Evolutionary conservation across 2,888 invertebrate species (phyloP).

Genomic region (Asteroscopus sphinx): DNA sequence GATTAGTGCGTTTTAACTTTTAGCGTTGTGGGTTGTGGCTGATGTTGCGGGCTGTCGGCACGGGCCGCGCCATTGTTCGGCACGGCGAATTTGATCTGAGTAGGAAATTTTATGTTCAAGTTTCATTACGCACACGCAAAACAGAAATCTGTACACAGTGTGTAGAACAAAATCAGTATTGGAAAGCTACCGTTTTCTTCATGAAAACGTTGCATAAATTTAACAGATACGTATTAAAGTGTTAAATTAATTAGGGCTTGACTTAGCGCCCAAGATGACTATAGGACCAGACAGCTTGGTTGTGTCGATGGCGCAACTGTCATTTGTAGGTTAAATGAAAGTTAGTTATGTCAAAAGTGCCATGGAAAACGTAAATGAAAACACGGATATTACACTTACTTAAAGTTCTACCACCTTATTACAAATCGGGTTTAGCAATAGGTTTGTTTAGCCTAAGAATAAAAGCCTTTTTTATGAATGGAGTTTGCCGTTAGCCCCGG

Average conservation of each 20-base stretch:
- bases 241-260: conserved; percentile 34
- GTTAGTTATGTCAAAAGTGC: conserved; percentile 22
- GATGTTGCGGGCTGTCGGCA: conserved; percentile 45
- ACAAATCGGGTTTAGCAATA: too few species aligned
- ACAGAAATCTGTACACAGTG: conserved; percentile 15
- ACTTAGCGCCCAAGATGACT: conserved; percentile 23
- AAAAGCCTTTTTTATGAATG: too few species aligned
- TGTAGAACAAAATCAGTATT: conserved; percentile 13
- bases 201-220: conserved; percentile 8
- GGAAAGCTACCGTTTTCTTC: conserved; percentile 9
- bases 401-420: too few species aligned
- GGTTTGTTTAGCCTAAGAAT: too few species aligned
- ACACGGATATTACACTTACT: too few species aligned
- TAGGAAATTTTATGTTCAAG: conserved; percentile 42
- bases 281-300: conserved; percentile 15
- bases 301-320: conserved; percentile 24
- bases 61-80: conserved; percentile 43
- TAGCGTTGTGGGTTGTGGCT: too few species aligned
- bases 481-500: too few species aligned
- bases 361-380: too few species aligned
- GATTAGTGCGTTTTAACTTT: conserved; percentile 61
- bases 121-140: conserved; percentile 36
- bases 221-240: conserved; percentile 13
- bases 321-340: conserved; percentile 39
- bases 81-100: conserved; percentile 38